phyloP scores from a whole-genome alignment of 2,797 vertebrate genomes.

The Notamacropus eugenii region DNA sequence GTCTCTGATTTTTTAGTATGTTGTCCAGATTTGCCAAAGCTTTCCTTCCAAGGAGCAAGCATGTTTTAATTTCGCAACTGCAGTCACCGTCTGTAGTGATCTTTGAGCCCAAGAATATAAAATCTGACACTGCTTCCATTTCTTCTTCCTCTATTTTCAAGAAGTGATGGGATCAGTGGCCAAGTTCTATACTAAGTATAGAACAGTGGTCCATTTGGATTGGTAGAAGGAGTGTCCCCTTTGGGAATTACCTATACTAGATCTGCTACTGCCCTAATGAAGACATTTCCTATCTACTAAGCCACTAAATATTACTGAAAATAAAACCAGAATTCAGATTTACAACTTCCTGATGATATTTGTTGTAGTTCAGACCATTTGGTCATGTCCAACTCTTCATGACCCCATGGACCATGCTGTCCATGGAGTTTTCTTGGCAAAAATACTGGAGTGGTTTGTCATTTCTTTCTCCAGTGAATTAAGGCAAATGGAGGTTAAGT shows the following conservation, averaged over 20 bases:
- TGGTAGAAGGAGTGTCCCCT: background rate
- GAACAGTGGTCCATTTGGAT: too few species aligned
- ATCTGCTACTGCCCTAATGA: conserved; percentile 7
- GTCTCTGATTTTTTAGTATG: background rate
- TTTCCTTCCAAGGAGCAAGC: background rate
- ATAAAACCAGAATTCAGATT: background rate
- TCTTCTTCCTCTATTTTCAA: background rate
- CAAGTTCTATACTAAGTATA: background rate
- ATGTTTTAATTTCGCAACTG: background rate
- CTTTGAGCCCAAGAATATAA: background rate
- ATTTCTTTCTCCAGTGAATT: background rate
- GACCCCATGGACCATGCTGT: background rate
- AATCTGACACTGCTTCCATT: background rate
- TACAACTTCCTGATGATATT: background rate
- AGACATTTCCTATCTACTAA: background rate
- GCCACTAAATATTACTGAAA: background rate
- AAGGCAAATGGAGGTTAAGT: background rate
- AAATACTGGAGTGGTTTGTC: background rate
- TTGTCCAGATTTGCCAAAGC: background rate
- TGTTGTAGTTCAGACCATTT: background rate
- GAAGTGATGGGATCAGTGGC: background rate
- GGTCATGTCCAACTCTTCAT: background rate
- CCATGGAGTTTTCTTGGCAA: background rate
- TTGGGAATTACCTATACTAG: too few species aligned
- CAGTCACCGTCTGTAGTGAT: background rate